Base-by-base conservation (phyloP, 2,888 invertebrate species). In the Gastracanthus pulcherrimus region DNA sequence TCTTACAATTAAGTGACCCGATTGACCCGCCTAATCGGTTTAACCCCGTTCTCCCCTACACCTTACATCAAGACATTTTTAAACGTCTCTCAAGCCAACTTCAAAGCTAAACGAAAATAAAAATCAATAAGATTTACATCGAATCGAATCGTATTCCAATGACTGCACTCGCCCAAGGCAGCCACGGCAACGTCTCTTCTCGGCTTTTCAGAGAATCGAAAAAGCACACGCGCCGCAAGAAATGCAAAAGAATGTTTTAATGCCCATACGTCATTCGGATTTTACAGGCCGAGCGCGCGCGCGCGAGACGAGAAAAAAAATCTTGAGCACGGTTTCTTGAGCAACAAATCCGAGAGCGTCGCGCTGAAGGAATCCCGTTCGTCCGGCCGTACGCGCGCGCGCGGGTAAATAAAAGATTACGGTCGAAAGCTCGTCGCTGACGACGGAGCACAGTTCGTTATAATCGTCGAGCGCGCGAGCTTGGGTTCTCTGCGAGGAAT, bases 371-470 rank as follows among this genome's bases (percentile, higher is more conserved):
- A 80, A 76, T 76, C 80, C 71, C 76, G 80, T 76, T 80, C 64
- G 70, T 41, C 75, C 34, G 48, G 55, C 58, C 13, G 19, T 13
- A 41, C 41, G 48, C 13, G n/a, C n/a, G n/a, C 1, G 34, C 62
- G 38, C 48, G 38, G 23, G 26, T 38, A 60, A 81, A 67, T 60
- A 72, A 67, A 72, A 76, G 41, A 71, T 70, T 58, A 31, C 48
- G 70, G 69, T 76, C 51, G 51, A 41, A 23, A 41, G 45, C 64
- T 23, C 58, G n/a, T n/a, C n/a, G n/a, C n/a, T n/a, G n/a, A n/a
- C n/a, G n/a, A n/a, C n/a, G n/a, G n/a, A n/a, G n/a, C n/a, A 2
- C 31, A 48, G 79, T 58, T 79, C 72, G 67, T 74, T 78, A n/a
- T n/a, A 74, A 74, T 67, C 60, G 79, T 19, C 41, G 23, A 38